Evolutionary conservation across 2,797 vertebrate species (phyloP).

Genomic region (Hozukius guyotensis): DNA sequence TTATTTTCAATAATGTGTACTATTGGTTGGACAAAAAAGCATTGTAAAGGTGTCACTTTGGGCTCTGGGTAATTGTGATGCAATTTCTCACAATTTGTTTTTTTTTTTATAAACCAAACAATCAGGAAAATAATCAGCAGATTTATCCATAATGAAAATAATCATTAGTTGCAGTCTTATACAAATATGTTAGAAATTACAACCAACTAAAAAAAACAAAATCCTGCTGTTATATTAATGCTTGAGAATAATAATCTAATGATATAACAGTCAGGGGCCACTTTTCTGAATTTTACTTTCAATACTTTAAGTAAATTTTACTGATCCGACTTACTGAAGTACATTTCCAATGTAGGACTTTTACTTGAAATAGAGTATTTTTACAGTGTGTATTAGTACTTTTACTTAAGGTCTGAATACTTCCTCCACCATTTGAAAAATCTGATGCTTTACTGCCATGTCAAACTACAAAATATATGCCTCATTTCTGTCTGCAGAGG

Average conservation of each 20-base stretch:
- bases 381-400: neutral
- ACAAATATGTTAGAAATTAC: neutral
- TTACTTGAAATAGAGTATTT: neutral
- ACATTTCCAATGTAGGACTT: neutral
- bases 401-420: neutral
- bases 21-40: neutral
- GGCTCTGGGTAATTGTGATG: neutral
- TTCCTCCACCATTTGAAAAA: neutral
- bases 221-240: neutral
- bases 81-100: neutral
- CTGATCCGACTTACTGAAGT: neutral
- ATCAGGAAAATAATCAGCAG: neutral
- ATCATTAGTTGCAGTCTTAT: neutral
- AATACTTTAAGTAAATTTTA: neutral
- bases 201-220: neutral
- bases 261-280: neutral
- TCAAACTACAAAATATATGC: neutral
- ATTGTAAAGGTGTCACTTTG: neutral
- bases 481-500: constrained; percentile 57
- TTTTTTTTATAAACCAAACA: neutral
- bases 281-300: neutral
- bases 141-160: neutral
- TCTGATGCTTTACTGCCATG: neutral
- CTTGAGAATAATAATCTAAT: neutral
- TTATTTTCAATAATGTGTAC: neutral